Evolutionary conservation across 2,888 invertebrate genomes (phyloP).

Genomic region (Hypselothyrea guttata): DNA sequence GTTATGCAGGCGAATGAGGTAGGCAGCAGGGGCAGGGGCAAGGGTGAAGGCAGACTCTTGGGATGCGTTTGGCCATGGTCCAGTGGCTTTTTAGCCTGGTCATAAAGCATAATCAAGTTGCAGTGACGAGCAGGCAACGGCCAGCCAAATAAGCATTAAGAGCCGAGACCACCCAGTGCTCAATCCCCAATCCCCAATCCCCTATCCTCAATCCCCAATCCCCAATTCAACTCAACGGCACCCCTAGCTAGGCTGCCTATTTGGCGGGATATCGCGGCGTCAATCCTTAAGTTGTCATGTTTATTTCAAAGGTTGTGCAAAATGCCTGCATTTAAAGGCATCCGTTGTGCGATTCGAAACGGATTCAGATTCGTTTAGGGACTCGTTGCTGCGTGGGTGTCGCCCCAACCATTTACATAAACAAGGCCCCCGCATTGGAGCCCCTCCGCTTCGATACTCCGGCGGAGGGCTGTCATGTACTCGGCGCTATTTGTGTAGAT

Average conservation of each 20-base stretch:
- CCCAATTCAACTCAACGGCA: not conserved
- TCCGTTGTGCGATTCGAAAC: conserved; percentile 11
- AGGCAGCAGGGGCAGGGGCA: not conserved
- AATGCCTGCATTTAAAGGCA: conserved; percentile 41
- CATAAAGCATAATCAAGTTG: conserved; percentile 69
- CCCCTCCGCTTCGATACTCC: not conserved
- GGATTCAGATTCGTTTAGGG: not conserved
- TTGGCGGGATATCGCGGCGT: not conserved
- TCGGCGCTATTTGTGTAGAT: conserved; percentile 47
- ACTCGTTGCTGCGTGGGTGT: conserved; percentile 34
- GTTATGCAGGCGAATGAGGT: conserved; percentile 13
- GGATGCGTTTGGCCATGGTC: conserved; percentile 44
- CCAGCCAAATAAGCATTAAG: conserved; percentile 23
- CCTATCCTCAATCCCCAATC: not conserved
- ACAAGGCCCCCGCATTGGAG: conserved; percentile 14
- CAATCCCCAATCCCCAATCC: conserved; percentile 1
- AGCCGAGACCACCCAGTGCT: not conserved
- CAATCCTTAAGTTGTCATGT: conserved; percentile 12
- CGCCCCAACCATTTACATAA: conserved; percentile 43
- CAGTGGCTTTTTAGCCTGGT: conserved; percentile 50
- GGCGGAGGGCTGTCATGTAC: conserved; percentile 36
- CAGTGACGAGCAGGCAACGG: conserved; percentile 27
- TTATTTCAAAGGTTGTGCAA: conserved; percentile 21
- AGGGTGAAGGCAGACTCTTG: conserved; percentile 20
- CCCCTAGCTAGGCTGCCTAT: too few species aligned